phyloP scores from a whole-genome alignment of 37 sponge, comb jelly and placozoan species.

The Tethya wilhelma region DNA sequence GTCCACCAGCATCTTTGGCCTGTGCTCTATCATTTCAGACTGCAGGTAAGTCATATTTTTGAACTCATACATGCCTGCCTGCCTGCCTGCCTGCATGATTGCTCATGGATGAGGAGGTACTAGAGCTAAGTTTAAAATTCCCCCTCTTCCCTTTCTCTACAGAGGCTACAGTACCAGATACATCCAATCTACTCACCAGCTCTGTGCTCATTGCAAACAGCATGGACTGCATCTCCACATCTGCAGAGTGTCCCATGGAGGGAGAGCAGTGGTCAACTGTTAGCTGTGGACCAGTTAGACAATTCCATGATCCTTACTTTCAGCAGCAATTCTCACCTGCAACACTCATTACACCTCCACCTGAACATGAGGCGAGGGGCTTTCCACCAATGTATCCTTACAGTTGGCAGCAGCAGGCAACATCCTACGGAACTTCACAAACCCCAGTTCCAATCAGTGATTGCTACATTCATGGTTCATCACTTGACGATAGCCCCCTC shows the following conservation, averaged over 20 bases:
- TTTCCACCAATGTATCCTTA: slow-evolving; percentile 5
- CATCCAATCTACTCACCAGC: neutral
- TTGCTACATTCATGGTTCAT: slow-evolving; percentile 12
- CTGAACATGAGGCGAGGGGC: neutral
- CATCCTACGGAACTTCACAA: neutral
- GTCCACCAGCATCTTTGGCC: neutral
- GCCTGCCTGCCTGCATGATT: no score
- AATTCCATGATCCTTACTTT: no score
- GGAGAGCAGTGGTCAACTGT: no score
- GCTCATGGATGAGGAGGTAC: no score
- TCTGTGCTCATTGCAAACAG: slow-evolving; percentile 12
- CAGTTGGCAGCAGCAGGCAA: neutral
- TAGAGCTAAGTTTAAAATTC: no score
- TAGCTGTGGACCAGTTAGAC: no score
- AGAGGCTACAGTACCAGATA: neutral
- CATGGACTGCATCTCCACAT: neutral
- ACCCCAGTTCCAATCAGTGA: neutral
- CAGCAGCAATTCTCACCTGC: neutral
- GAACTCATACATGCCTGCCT: no score
- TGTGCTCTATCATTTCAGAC: neutral
- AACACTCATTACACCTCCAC: slow-evolving; percentile 4
- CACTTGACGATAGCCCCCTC: slow-evolving; percentile 32
- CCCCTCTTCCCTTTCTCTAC: no score
- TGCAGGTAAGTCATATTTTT: no score
- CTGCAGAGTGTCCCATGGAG: neutral